These are phyloP conservation scores for Orius insidiosus DNA, from an alignment of 1,140 invertebrate species.

Conservation along the genomic window DNA sequence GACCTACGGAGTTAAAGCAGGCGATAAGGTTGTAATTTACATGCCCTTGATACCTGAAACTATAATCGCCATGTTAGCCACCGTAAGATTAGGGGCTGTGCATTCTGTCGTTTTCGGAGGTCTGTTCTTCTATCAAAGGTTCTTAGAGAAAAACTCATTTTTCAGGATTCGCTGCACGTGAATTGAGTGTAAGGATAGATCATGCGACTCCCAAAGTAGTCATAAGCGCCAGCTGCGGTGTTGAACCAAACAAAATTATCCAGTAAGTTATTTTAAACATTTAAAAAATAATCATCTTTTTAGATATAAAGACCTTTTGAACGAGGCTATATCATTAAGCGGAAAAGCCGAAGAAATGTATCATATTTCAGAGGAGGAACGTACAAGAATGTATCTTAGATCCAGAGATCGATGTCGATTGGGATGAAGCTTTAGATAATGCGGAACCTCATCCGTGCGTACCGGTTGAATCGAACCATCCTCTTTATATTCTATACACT, in stretches of 20 bases:
- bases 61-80: slow-evolving; percentile 68
- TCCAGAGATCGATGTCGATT: slow-evolving; percentile 47
- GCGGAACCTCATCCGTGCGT: slow-evolving; percentile 58
- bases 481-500: slow-evolving; percentile 83
- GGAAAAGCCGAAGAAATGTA: slow-evolving; percentile 51
- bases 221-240: slow-evolving; percentile 74
- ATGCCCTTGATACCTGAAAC: slow-evolving; percentile 84
- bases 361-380: slow-evolving; percentile 59
- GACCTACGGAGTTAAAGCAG: slow-evolving; percentile 51
- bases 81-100: slow-evolving; percentile 60
- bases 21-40: slow-evolving; percentile 70
- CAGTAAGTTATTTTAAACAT: no score
- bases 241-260: slow-evolving; percentile 71
- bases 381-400: slow-evolving; percentile 43
- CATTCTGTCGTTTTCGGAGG: slow-evolving; percentile 82
- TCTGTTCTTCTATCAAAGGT: slow-evolving; percentile 21
- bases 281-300: no score
- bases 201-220: slow-evolving; percentile 77
- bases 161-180: slow-evolving; percentile 74
- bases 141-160: slow-evolving; percentile 18
- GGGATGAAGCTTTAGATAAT: slow-evolving; percentile 48
- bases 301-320: slow-evolving; percentile 75
- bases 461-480: slow-evolving; percentile 71
- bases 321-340: slow-evolving; percentile 60
- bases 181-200: slow-evolving; percentile 66